These are phyloP conservation scores for Pandemis cinnamomeana DNA, from an alignment of 2,888 invertebrate species.

Conservation along the genomic window DNA sequence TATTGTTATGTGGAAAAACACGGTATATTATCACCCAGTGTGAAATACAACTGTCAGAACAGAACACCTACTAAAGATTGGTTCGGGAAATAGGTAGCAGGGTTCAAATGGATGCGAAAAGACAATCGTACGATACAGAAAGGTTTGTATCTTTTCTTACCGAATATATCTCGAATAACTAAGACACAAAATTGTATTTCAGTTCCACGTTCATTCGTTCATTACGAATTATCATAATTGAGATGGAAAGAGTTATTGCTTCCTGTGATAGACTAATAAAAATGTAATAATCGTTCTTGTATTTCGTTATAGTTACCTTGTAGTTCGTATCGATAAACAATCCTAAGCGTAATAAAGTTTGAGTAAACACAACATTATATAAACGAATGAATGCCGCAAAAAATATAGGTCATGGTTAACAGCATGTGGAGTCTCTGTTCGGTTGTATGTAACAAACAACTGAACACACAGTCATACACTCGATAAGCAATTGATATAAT, in stretches of 20 bases:
- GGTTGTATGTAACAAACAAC: conserved; percentile 28
- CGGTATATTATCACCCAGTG: background rate
- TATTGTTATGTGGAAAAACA: background rate
- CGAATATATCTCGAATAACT: background rate
- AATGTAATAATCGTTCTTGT: conserved; percentile 20
- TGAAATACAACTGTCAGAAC: background rate
- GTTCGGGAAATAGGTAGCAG: background rate
- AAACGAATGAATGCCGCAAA: conserved; percentile 35
- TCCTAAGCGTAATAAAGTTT: conserved; percentile 27
- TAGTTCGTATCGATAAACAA: conserved; percentile 22
- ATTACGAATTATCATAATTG: background rate
- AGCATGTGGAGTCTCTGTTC: conserved; percentile 17
- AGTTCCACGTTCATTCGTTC: background rate
- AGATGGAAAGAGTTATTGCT: conserved; percentile 8
- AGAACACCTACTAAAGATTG: background rate
- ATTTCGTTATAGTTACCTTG: background rate
- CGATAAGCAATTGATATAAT: conserved; percentile 18
- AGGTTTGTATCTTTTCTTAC: background rate
- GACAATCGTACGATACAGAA: no score
- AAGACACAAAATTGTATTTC: background rate
- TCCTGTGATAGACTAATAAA: background rate
- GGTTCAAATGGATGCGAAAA: no score
- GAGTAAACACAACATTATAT: conserved; percentile 31
- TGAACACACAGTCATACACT: conserved; percentile 25
- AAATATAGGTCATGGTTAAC: conserved; percentile 39